Percentiles rank a stretch among this genome's conserved stretches.
These are phyloP conservation scores for Lasius fuliginosus DNA, from an alignment of 2,888 invertebrate species.

Conservation along the genomic window DNA sequence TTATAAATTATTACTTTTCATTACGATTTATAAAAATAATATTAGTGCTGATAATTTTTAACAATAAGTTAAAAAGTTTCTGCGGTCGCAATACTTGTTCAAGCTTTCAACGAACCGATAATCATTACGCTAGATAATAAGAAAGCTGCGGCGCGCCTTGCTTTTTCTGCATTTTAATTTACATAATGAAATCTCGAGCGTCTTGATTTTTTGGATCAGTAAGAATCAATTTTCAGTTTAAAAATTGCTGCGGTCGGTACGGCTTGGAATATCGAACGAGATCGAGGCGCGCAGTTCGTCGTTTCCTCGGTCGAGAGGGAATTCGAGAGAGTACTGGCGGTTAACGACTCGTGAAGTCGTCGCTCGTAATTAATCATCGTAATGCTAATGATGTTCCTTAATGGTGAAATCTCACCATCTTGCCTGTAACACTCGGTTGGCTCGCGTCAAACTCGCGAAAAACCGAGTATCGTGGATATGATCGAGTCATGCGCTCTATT, in stretches of 20 bases:
- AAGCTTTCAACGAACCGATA: slow-evolving; percentile 39
- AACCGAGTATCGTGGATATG: slow-evolving; percentile 28
- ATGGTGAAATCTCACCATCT: slow-evolving; percentile 56
- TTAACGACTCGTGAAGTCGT: slow-evolving; percentile 66
- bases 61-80: background rate
- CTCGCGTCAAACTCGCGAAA: slow-evolving; percentile 21
- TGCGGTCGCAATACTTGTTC: background rate
- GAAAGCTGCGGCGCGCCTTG: slow-evolving; percentile 13
- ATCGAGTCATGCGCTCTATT: slow-evolving; percentile 26
- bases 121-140: slow-evolving; percentile 43
- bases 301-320: slow-evolving; percentile 30
- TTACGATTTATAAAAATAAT: background rate
- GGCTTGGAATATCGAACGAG: slow-evolving; percentile 54
- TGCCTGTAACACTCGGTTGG: slow-evolving; percentile 41
- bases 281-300: slow-evolving; percentile 45
- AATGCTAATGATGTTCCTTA: slow-evolving; percentile 61
- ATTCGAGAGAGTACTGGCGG: slow-evolving; percentile 46
- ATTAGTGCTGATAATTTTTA: background rate
- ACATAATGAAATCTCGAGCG: slow-evolving; percentile 36
- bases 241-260: slow-evolving; percentile 33
- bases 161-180: slow-evolving; percentile 49
- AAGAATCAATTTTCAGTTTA: slow-evolving; percentile 41
- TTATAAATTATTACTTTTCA: background rate
- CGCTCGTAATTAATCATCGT: slow-evolving; percentile 64
- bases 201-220: slow-evolving; percentile 40